Evolutionary conservation across 2,888 invertebrate genomes (phyloP).

Genomic region (Plemyria rubiginata): DNA sequence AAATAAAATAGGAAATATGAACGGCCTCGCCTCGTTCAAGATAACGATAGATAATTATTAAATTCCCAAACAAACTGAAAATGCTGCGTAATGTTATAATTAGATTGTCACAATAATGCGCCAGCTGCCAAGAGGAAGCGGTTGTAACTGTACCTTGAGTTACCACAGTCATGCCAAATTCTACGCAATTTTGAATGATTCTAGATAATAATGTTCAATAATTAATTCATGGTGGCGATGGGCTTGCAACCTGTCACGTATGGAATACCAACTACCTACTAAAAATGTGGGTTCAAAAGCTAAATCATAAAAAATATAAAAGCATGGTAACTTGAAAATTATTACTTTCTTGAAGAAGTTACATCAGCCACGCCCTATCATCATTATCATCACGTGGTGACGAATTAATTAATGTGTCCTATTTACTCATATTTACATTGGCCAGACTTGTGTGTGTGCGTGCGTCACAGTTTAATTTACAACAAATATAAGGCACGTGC

Average conservation of each 20-base stretch:
- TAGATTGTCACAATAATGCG: slow-evolving; percentile 18
- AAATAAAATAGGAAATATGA: slow-evolving; percentile 8
- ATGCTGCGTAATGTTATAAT: slow-evolving; percentile 19
- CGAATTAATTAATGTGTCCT: slow-evolving; percentile 1
- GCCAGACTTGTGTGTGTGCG: background rate
- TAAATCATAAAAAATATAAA: background rate
- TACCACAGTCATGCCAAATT: slow-evolving; percentile 8
- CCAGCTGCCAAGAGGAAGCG: slow-evolving; percentile 24
- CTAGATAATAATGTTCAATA: background rate
- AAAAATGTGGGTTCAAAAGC: no score
- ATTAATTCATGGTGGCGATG: no score
- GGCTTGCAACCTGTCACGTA: no score
- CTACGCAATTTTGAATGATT: background rate
- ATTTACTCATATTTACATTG: slow-evolving; percentile 1
- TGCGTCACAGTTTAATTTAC: background rate
- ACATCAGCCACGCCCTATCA: slow-evolving; percentile 4
- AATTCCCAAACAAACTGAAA: slow-evolving; percentile 19
- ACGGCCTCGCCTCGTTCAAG: slow-evolving; percentile 11
- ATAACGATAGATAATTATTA: slow-evolving; percentile 11
- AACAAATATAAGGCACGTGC: background rate
- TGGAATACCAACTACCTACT: no score
- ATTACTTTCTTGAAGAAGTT: background rate
- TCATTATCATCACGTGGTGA: slow-evolving; percentile 4
- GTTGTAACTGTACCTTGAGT: background rate
- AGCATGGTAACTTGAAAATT: background rate